Conservation (phyloP, 1,140 invertebrate species). For the Anthonomus grandis region DNA sequence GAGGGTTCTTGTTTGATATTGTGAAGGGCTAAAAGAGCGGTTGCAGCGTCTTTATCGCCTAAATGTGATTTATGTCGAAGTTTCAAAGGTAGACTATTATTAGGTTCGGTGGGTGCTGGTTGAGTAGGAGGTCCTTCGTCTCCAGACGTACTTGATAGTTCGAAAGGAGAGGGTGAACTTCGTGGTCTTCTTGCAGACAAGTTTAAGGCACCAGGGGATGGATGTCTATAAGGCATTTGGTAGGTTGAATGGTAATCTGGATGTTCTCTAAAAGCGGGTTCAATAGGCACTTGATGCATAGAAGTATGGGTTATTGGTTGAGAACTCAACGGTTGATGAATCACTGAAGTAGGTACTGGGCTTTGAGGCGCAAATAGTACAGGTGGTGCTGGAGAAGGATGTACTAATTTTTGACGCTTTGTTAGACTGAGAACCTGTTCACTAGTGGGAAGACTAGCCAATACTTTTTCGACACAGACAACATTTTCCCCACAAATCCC, state of each 20-base stretch:
- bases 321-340: slow-evolving; percentile 58
- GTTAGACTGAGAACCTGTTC: slow-evolving; percentile 79
- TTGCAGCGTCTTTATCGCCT: slow-evolving; percentile 82
- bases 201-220: slow-evolving; percentile 62
- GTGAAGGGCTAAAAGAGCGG: slow-evolving; percentile 71
- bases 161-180: slow-evolving; percentile 57
- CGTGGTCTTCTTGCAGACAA: slow-evolving; percentile 51
- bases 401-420: slow-evolving; percentile 70
- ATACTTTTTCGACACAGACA: slow-evolving; percentile 82
- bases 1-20: slow-evolving; percentile 81
- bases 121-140: slow-evolving; percentile 60
- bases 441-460: slow-evolving; percentile 75
- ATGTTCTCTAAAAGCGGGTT: slow-evolving; percentile 45
- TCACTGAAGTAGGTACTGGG: slow-evolving; percentile 65
- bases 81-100: slow-evolving; percentile 79
- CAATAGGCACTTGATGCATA: slow-evolving; percentile 37
- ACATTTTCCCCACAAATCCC: slow-evolving; percentile 83
- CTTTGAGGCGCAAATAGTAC: slow-evolving; percentile 59
- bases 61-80: slow-evolving; percentile 88
- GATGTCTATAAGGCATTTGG: slow-evolving; percentile 38
- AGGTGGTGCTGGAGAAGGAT: slow-evolving; percentile 43
- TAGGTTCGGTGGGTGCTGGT: slow-evolving; percentile 43
- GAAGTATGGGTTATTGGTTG: slow-evolving; percentile 45
- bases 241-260: slow-evolving; percentile 41
- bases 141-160: slow-evolving; percentile 68